Conservation (phyloP, 1,140 invertebrate genomes). For the Acromyrmex echinatior region DNA sequence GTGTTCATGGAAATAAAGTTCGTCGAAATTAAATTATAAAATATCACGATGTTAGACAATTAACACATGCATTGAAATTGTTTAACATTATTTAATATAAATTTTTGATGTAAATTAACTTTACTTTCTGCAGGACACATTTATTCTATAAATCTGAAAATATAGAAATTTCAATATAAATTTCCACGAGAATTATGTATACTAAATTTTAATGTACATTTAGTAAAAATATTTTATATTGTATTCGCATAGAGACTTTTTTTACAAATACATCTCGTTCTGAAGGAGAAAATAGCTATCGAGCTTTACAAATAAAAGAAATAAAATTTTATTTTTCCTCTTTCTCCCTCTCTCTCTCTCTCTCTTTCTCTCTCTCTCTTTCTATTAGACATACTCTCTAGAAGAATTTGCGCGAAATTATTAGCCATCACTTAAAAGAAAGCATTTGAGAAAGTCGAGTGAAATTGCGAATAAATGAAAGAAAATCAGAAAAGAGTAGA, state of each 20-base stretch:
- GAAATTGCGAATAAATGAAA: conserved; percentile 38
- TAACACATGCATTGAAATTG: background rate
- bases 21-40: conserved; percentile 29
- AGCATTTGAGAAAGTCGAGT: conserved; percentile 16
- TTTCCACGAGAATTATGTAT: conserved; percentile 2
- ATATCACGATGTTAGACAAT: conserved; percentile 14
- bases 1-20: conserved; percentile 35
- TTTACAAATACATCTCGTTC: conserved; percentile 8
- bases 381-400: conserved; percentile 25
- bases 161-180: conserved; percentile 19
- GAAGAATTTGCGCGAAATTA: conserved; percentile 41
- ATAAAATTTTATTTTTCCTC: conserved; percentile 39
- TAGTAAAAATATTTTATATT: conserved; percentile 25
- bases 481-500: background rate
- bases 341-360: too few relatives aligned
- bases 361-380: too few relatives aligned
- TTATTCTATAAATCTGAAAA: conserved; percentile 20
- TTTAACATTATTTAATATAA: conserved; percentile 22
- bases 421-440: conserved; percentile 32
- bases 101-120: conserved; percentile 40
- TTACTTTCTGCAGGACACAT: background rate
- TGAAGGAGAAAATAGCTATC: conserved; percentile 40
- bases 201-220: conserved; percentile 1
- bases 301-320: conserved; percentile 34
- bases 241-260: background rate